Base-by-base conservation (phyloP, 2,113 vertebrate genomes). In the Cheilinus undulatus region DNA sequence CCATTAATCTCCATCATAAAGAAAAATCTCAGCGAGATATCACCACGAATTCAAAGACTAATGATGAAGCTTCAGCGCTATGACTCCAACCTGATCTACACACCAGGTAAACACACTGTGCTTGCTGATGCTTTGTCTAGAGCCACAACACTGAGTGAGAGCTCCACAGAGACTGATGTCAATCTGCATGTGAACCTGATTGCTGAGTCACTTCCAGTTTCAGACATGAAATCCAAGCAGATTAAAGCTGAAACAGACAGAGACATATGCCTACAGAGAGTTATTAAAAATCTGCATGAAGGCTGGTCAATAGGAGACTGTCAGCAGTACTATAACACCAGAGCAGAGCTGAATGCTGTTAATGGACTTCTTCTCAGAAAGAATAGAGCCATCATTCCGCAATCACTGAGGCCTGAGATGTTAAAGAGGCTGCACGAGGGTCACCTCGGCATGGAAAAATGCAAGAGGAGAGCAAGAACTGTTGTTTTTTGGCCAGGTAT, bases 401-500 rank as follows among this genome's bases (percentile, higher is more conserved):
- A 54, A 14, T 43, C 38, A 24, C 8, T 72, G 49, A 72, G 49
- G 32, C 20, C 36, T 7, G 26, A 43, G 13, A 43, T 43, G 13
- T 19, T 43, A 6, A 43, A 17, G 19, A 43, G 13, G 17, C 42
- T 43, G 17, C 17, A 30, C 28, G 28, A 30, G 28, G 28, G 28
- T 3, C 28, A 30, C 17, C 14, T 19, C 17, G 30, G 54, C 2
- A 38, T 67, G 4, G 61, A 66, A 5, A 66, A 72, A 72, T 65
- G 59, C 22, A 78, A 59, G 13, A 11, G 20, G 2, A 60, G 30
- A 38, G 38, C 28, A 0, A 46, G 61, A 58, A 23, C 27, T 22
- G 14, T 42, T 2, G 42, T 65, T 4, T 70, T 63, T 19, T 77
- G 66, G 59, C 59, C 59, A 51, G 28, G 67, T 20, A 65, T 78